Evolutionary conservation across 1,140 invertebrate genomes (phyloP).

Genomic region (Papilio aristodemus): DNA sequence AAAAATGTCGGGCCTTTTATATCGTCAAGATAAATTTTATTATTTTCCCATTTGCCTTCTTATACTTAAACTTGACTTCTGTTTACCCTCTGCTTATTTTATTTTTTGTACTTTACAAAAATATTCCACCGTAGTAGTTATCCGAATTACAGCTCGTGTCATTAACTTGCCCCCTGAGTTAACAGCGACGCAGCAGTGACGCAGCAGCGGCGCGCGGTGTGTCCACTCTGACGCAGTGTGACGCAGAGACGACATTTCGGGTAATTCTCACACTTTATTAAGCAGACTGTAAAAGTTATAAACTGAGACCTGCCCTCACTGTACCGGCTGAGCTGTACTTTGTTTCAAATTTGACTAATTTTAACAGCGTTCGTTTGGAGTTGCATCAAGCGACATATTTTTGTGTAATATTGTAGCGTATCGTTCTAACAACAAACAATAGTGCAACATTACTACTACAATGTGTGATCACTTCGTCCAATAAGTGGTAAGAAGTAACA

Average conservation of each 20-base stretch:
- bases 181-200: neutral
- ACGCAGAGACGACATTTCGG: neutral
- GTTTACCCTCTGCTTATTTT: neutral
- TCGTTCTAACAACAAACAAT: too few relatives aligned
- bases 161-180: neutral
- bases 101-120: too few relatives aligned
- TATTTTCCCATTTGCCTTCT: neutral
- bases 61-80: neutral
- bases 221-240: neutral
- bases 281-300: neutral
- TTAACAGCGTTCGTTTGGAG: too few relatives aligned
- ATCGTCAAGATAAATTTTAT: neutral
- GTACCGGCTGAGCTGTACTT: too few relatives aligned
- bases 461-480: too few relatives aligned
- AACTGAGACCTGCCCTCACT: neutral
- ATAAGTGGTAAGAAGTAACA: too few relatives aligned
- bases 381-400: too few relatives aligned
- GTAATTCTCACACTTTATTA: neutral
- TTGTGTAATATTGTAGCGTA: too few relatives aligned
- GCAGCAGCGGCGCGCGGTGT: neutral
- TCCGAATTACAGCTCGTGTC: slow-evolving; percentile 7
- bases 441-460: too few relatives aligned
- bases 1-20: slow-evolving; percentile 3
- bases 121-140: too few relatives aligned
- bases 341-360: too few relatives aligned